Conservation (phyloP, 1,140 invertebrate species). For the Bombus turneri region DNA sequence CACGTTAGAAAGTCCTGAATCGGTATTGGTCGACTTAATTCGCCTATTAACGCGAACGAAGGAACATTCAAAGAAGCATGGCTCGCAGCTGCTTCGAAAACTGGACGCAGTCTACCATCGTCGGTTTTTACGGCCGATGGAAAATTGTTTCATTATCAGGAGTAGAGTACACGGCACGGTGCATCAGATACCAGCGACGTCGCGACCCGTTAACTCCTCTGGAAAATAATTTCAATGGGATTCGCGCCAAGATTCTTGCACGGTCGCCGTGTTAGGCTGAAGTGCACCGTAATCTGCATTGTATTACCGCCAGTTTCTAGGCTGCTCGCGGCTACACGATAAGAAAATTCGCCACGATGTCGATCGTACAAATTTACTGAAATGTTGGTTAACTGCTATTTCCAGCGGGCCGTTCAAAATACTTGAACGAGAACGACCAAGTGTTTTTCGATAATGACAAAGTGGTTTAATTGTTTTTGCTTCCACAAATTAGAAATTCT, state of each 20-base stretch:
- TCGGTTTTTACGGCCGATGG: conserved; percentile 3
- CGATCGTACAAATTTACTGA: conserved; percentile 52
- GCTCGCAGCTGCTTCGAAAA: not conserved
- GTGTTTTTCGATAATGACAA: not conserved
- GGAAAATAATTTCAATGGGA: conserved; percentile 49
- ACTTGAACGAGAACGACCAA: not conserved
- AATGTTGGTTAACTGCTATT: not conserved
- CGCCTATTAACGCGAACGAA: not conserved
- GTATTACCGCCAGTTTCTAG: conserved; percentile 34
- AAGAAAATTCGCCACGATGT: conserved; percentile 47
- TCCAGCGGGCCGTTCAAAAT: not conserved
- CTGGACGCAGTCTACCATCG: not conserved
- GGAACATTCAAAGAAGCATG: not conserved
- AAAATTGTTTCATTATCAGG: conserved; percentile 44
- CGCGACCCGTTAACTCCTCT: conserved; percentile 20
- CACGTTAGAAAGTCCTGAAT: not conserved
- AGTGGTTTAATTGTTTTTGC: no score
- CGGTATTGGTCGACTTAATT: not conserved
- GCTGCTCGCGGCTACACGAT: conserved; percentile 28
- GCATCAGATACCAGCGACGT: conserved; percentile 19
- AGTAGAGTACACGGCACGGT: not conserved
- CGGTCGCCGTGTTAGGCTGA: not conserved
- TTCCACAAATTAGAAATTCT: no score
- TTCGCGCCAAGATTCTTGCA: conserved; percentile 28
- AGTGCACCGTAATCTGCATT: conserved; percentile 35